phyloP scores from a whole-genome alignment of 2,797 vertebrate species.

The Ceyx erithaca region DNA sequence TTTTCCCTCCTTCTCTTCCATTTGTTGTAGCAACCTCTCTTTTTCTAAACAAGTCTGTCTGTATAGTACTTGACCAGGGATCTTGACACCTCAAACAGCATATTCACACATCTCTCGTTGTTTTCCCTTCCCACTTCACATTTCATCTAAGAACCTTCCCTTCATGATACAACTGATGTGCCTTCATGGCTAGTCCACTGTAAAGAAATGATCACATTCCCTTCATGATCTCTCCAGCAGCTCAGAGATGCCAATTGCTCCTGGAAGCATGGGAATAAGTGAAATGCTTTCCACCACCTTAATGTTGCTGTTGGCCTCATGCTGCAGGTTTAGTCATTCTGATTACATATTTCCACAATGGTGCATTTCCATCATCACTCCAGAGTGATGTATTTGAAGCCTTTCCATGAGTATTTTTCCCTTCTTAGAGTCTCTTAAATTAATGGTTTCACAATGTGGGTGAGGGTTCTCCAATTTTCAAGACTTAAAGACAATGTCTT shows the following conservation, averaged over 20 bases:
- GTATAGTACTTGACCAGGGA: not conserved
- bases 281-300: conserved; percentile 62
- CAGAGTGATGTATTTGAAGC: conserved; percentile 35
- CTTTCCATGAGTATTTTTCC: not conserved
- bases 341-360: conserved; percentile 61
- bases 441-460: not conserved
- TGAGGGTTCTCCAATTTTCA: not conserved
- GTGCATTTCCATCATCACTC: conserved; percentile 56
- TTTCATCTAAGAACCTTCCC: not conserved
- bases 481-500: not conserved
- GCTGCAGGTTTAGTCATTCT: conserved; percentile 62
- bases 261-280: conserved; percentile 48
- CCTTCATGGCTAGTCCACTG: not conserved
- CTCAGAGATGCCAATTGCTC: conserved; percentile 40
- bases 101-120: not conserved
- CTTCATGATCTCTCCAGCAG: not conserved
- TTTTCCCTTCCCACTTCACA: not conserved
- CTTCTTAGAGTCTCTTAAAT: not conserved
- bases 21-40: conserved; percentile 22
- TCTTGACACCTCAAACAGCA: not conserved
- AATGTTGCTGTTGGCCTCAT: conserved; percentile 57
- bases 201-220: not conserved
- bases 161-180: not conserved
- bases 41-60: not conserved
- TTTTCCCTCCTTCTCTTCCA: not conserved